Evolutionary conservation across 2,797 vertebrate genomes (phyloP).

Genomic region (Myotis findleyi): DNA sequence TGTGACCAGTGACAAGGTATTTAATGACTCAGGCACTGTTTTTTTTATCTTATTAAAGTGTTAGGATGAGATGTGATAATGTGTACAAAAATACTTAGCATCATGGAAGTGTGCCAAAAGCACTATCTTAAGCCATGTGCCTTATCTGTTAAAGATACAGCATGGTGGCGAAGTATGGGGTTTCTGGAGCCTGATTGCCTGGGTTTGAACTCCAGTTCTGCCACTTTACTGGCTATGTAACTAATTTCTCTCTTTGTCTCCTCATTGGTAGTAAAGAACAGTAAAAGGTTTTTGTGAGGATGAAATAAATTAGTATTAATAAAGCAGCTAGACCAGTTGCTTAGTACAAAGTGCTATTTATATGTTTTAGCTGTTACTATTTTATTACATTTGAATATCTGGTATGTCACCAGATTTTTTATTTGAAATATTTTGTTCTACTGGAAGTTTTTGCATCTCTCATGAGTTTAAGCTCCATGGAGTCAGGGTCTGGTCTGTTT

Average conservation of each 20-base stretch:
- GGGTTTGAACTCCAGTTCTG: constrained; percentile 3
- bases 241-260: not conserved
- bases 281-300: not conserved
- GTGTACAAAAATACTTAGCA: not conserved
- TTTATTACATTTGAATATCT: constrained; percentile 39
- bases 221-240: not conserved
- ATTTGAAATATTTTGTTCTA: constrained; percentile 39
- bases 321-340: not conserved
- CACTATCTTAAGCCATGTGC: not conserved
- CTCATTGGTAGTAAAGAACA: not conserved
- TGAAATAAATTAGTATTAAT: constrained; percentile 38
- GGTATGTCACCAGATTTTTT: not conserved
- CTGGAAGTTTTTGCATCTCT: constrained; percentile 1
- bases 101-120: not conserved
- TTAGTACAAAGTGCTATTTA: not conserved
- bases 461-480: not conserved
- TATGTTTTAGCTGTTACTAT: constrained; percentile 23
- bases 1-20: not conserved
- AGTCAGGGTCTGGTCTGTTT: not conserved
- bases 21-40: constrained; percentile 3
- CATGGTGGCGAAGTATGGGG: not conserved
- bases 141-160: not conserved
- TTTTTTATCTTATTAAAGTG: not conserved
- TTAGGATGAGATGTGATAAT: constrained; percentile 33
- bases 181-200: not conserved